Evolutionary conservation across 2,888 invertebrate genomes (phyloP).

Genomic region (Conus canariensis): DNA sequence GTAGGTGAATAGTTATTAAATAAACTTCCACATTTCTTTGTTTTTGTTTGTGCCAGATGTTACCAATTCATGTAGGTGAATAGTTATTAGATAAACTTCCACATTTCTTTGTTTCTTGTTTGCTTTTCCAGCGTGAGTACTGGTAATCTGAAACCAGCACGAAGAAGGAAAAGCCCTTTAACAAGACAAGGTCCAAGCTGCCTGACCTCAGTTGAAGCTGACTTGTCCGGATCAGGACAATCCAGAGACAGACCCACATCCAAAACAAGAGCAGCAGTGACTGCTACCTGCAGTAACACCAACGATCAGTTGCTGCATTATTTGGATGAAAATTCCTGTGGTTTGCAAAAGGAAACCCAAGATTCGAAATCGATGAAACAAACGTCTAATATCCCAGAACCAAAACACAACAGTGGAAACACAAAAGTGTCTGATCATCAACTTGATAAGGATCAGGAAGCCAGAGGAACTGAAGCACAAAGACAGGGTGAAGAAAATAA

Average conservation of each 20-base stretch:
- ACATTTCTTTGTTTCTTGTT: no score
- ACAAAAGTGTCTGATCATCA: not conserved
- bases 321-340: constrained; percentile 52
- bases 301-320: constrained; percentile 43
- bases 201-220: not conserved
- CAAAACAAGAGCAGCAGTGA: not conserved
- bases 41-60: no score
- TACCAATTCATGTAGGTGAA: no score
- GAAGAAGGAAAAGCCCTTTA: not conserved
- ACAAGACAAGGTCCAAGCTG: no score
- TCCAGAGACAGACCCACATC: not conserved
- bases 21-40: no score
- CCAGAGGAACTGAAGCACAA: not conserved
- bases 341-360: not conserved
- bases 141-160: no score
- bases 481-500: not conserved
- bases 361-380: not conserved
- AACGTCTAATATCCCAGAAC: not conserved
- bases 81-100: no score
- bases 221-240: not conserved
- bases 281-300: not conserved
- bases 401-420: not conserved
- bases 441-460: not conserved
- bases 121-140: no score
- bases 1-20: no score